A percentile compares a stretch with the other conserved stretches of the same genome.
Conservation (phyloP, 2,888 invertebrate genomes). For the Rhogogaster chlorosoma region DNA sequence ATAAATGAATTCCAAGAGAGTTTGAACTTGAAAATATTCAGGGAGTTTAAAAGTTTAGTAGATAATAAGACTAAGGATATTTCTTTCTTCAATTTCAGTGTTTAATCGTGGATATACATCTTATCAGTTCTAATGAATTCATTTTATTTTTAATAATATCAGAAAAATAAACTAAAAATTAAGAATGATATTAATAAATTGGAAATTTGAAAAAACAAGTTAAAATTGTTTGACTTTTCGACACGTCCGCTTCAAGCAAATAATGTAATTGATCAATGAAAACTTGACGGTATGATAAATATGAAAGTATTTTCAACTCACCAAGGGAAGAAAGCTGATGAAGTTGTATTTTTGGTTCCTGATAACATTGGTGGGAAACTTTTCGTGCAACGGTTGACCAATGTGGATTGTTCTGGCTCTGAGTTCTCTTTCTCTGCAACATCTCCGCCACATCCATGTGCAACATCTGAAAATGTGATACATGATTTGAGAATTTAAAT, state of each 20-base stretch:
- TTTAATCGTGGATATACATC: not conserved
- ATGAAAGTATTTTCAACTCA: conserved; percentile 64
- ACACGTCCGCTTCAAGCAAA: too few relatives aligned
- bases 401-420: conserved; percentile 88
- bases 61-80: not conserved
- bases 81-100: not conserved
- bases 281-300: not conserved
- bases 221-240: not conserved
- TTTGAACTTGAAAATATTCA: not conserved
- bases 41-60: not conserved
- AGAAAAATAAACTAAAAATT: not conserved
- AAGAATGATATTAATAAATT: not conserved
- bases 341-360: conserved; percentile 99
- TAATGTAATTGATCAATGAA: not conserved
- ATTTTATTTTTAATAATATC: not conserved
- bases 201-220: not conserved
- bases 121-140: not conserved
- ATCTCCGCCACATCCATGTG: conserved; percentile 86
- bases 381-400: conserved; percentile 88
- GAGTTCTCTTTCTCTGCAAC: conserved; percentile 87
- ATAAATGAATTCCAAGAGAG: conserved; percentile 1
- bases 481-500: not conserved
- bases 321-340: conserved; percentile 91
- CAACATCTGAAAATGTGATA: conserved; percentile 84
- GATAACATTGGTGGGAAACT: conserved; percentile 96